Percentiles rank a stretch among this genome's conserved stretches.
Evolutionary conservation across 2,888 invertebrate species (phyloP).

Genomic region (Rambutsinella grinnellia): DNA sequence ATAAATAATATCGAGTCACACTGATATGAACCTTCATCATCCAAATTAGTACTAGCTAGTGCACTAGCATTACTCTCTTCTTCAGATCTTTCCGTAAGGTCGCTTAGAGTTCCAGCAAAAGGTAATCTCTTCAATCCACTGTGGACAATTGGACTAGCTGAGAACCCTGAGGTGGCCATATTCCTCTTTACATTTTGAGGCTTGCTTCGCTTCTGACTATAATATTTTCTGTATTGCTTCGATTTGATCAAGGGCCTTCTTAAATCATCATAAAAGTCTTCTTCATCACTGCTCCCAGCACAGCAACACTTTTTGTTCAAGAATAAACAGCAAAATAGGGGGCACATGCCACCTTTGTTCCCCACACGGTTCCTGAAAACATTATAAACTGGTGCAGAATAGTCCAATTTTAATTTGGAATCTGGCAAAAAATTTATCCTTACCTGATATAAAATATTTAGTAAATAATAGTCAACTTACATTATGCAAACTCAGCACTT

Average conservation of each 20-base stretch:
- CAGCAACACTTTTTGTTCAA: slow-evolving; percentile 24
- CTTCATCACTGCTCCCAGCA: slow-evolving; percentile 23
- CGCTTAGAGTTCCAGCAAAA: slow-evolving; percentile 52
- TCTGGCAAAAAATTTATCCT: no score
- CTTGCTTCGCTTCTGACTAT: slow-evolving; percentile 24
- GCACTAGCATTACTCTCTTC: slow-evolving; percentile 40
- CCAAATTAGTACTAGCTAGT: not conserved
- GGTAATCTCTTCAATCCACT: slow-evolving; percentile 40
- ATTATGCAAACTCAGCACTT: no score
- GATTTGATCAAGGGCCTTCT: slow-evolving; percentile 23
- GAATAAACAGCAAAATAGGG: slow-evolving; percentile 46
- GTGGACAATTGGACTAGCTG: slow-evolving; percentile 27
- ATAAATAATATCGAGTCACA: slow-evolving; percentile 20
- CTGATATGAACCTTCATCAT: slow-evolving; percentile 11
- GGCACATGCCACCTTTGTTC: slow-evolving; percentile 38
- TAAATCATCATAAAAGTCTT: slow-evolving; percentile 41
- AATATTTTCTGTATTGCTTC: slow-evolving; percentile 14
- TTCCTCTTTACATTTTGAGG: slow-evolving; percentile 13
- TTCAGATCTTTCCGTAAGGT: slow-evolving; percentile 55
- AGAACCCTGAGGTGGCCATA: not conserved
- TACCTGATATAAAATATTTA: no score
- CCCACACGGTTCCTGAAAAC: slow-evolving; percentile 41
- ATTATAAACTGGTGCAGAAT: no score
- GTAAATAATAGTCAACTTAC: no score
- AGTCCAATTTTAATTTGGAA: no score